A percentile compares a stretch with the other conserved stretches of the same genome.
These are phyloP conservation scores for Yponomeuta cagnagella DNA, from an alignment of 2,888 invertebrate species.

Conservation along the genomic window DNA sequence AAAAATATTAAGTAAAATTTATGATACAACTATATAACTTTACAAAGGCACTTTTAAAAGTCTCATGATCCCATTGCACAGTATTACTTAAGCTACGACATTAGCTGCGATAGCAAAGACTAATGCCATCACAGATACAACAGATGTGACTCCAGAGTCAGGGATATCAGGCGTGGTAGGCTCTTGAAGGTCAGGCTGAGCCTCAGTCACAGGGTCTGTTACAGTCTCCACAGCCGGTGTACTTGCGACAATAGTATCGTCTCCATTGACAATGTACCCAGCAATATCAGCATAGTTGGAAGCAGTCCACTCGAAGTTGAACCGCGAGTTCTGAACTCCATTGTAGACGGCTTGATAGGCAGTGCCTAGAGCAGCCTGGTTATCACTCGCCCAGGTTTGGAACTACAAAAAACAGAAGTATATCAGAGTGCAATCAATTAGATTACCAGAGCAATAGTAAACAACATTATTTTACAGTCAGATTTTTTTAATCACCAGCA, in stretches of 20 bases:
- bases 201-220: slow-evolving; percentile 8
- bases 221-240: slow-evolving; percentile 15
- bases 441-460: background rate
- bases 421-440: background rate
- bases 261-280: slow-evolving; percentile 31
- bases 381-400: slow-evolving; percentile 42
- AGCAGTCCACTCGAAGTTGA: slow-evolving; percentile 39
- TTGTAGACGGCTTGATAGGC: slow-evolving; percentile 28
- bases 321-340: slow-evolving; percentile 30
- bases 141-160: slow-evolving; percentile 40
- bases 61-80: background rate
- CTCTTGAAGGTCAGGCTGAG: slow-evolving; percentile 24
- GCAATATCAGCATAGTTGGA: slow-evolving; percentile 36
- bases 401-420: slow-evolving; percentile 36
- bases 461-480: background rate
- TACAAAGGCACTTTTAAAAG: background rate
- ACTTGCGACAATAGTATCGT: slow-evolving; percentile 25
- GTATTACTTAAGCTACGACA: slow-evolving; percentile 31
- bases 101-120: slow-evolving; percentile 35
- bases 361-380: slow-evolving; percentile 29
- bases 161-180: slow-evolving; percentile 44
- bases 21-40: background rate
- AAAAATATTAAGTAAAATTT: too few relatives aligned
- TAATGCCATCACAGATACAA: slow-evolving; percentile 37
- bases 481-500: too few relatives aligned